phyloP scores from a whole-genome alignment of 2,888 invertebrate species.

The Sylvicola cinctus region DNA sequence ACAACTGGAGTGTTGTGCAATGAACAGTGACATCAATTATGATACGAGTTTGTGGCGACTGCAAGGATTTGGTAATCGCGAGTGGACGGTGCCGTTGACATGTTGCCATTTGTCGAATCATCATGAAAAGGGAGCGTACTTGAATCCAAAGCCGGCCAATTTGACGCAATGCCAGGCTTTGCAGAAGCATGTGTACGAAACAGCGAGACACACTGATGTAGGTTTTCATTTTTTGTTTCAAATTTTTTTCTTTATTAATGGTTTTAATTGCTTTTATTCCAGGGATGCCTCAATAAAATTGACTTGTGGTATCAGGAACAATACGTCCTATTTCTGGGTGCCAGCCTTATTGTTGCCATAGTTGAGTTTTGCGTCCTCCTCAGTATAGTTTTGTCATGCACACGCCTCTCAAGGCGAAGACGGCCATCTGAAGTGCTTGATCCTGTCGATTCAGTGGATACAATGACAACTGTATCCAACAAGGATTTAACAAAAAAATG shows the following conservation, averaged over 20 bases:
- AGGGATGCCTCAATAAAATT: slow-evolving; percentile 48
- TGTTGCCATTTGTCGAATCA: slow-evolving; percentile 45
- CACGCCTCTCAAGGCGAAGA: slow-evolving; percentile 26
- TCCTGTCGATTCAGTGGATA: no score
- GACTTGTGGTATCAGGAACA: slow-evolving; percentile 63
- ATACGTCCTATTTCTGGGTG: slow-evolving; percentile 42
- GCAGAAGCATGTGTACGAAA: slow-evolving; percentile 16
- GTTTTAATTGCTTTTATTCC: slow-evolving; percentile 12
- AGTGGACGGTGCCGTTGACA: slow-evolving; percentile 43
- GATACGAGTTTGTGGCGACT: slow-evolving; percentile 63
- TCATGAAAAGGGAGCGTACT: slow-evolving; percentile 34
- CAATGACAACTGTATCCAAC: no score
- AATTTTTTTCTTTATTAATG: slow-evolving; percentile 6
- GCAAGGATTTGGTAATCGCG: slow-evolving; percentile 47
- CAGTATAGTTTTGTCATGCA: slow-evolving; percentile 48
- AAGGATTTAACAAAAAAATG: no score
- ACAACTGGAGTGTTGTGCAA: slow-evolving; percentile 54
- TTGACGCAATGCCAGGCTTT: slow-evolving; percentile 43
- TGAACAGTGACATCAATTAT: slow-evolving; percentile 57
- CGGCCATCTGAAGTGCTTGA: no score
- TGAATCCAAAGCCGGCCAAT: slow-evolving; percentile 58
- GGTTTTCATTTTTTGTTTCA: slow-evolving; percentile 2
- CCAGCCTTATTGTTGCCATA: slow-evolving; percentile 43
- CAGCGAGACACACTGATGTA: slow-evolving; percentile 17
- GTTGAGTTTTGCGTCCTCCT: slow-evolving; percentile 51